A percentile compares a stretch with the other conserved stretches of the same genome.
phyloP scores from a whole-genome alignment of 1,140 invertebrate genomes.

The Chironomus striatipennis region DNA sequence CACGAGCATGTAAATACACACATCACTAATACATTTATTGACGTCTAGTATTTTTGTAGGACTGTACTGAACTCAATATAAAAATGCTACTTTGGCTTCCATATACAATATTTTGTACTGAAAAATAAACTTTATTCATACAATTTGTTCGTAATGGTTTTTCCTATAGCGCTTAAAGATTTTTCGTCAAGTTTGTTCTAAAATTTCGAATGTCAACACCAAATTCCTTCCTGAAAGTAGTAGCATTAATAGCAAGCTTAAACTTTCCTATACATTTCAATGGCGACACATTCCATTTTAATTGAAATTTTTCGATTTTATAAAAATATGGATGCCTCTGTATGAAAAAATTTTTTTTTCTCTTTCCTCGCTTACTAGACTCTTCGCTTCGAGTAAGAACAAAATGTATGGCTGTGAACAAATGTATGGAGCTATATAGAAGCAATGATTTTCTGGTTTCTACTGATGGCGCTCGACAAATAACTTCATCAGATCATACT shows the following conservation, averaged over 20 bases:
- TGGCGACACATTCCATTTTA: slow-evolving; percentile 7
- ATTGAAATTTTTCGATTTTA: slow-evolving; percentile 10
- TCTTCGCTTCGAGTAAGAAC: slow-evolving; percentile 5
- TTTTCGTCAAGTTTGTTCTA: slow-evolving; percentile 13
- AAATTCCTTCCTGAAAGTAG: not conserved
- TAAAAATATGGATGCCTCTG: slow-evolving; percentile 1
- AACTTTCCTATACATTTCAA: not conserved
- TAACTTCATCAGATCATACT: not conserved
- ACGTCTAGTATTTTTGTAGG: not conserved
- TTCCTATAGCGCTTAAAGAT: slow-evolving; percentile 7
- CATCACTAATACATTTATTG: not conserved
- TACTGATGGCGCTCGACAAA: not conserved
- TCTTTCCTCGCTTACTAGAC: not conserved
- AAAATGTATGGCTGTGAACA: slow-evolving; percentile 7
- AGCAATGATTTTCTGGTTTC: not conserved
- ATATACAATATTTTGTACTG: not conserved
- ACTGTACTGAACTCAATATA: not conserved
- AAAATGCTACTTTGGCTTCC: not conserved
- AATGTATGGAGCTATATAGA: not conserved
- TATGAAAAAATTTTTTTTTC: slow-evolving; percentile 8
- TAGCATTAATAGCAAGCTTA: not conserved
- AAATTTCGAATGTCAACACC: slow-evolving; percentile 7
- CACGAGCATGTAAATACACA: not conserved
- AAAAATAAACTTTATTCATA: slow-evolving; percentile 10
- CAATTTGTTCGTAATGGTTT: slow-evolving; percentile 8